Base-by-base conservation (phyloP, 1,140 invertebrate species). In the Pemphigus obesinymphae region DNA sequence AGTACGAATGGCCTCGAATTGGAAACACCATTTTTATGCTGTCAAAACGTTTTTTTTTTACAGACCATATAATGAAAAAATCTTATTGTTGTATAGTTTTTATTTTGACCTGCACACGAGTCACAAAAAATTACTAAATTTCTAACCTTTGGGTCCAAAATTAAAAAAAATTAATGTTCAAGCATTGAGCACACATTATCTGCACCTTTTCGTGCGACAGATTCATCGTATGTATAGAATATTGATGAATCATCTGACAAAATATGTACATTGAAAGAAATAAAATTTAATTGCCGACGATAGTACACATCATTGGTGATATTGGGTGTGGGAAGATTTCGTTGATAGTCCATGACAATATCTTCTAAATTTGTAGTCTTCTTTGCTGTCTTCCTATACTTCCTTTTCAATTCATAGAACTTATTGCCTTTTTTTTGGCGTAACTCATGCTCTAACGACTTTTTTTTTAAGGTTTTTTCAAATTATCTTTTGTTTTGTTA, bases 61-160 rank as follows among this genome's bases (percentile, higher is more conserved):
- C 43, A 50, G 45, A 50, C 29, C 29, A 45, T 73, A 8, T 45
- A 75, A 75, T 83, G 68, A 37, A 84, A 75, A 55, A 82, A 83
- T 29, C 83, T 34, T 31, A 83, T 23, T 45, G 82, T 78, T 13
- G 75, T 84, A 50, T 40, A 82, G 40, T 84, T 84, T 23, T 84
- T 84, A 34, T 84, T 83, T 53, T 83, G 80, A n/a, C 78, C 78
- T 29, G 82, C 83, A 76, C 84, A 83, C 26, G 83, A 84, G 50
- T 84, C 83, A 48, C 83, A 84, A 82, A 84, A 84, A 15, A 84
- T 78, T 20, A 68, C 75, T 82, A 83, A 80, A 40, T 82, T 10
- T 66, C 29, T 40, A 17, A 84, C 73, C 61, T 81, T 61, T 50
- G 31, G 37, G 48, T 23, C 3, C n/a, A 84, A 73, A 76, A 75